Evolutionary conservation across 2,113 vertebrate species (phyloP), one percentile per base, ranked within the genome.

Genomic region (Aspidoscelis tigris): DNA sequence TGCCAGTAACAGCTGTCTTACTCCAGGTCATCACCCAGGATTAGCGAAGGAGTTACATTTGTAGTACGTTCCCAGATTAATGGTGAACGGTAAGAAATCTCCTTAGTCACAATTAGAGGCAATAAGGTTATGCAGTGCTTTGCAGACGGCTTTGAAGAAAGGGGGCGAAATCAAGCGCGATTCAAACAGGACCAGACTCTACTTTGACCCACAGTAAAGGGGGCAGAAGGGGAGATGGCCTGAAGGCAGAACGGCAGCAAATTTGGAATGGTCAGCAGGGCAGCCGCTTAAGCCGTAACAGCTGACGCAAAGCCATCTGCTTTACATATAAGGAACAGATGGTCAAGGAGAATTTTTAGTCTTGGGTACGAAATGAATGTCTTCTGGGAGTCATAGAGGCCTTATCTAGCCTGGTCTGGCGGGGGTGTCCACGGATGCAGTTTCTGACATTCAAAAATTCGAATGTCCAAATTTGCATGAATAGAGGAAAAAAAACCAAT

Each of bases 61-160:
- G 65, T 79, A 84, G 83, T 66, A 61, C 69, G 9, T 79, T 79
- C 76, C 77, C 76, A 79, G 83, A 84, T 84, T 84, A 84, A 79
- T 33, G 43, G 14, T 53, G 43, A 79, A 65, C 83, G 50, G 43
- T n/a, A 33, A 78, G 53, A 79, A 84, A 84, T 76, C 83, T 66
- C 83, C 69, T 84, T 84, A 73, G 69, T 65, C 50, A 73, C 76
- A 84, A 66, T 84, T 79, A 84, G 70, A 73, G 55, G 70, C 76
- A 73, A 20, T 26, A 41, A 84, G 58, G 83, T 53, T 26, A 79
- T 26, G 33, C 58, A 53, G 69, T 41, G 43, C 20, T 84, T 65
- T 64, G 55, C 24, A 44, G 39, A 20, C 24, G 9, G 7, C 14
- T 72, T 16, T 16, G 20, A 73, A 64, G 10, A 43, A 14, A 39